These are phyloP conservation scores for Acanthis flammea DNA, from an alignment of 2,797 vertebrate species.

Conservation along the genomic window DNA sequence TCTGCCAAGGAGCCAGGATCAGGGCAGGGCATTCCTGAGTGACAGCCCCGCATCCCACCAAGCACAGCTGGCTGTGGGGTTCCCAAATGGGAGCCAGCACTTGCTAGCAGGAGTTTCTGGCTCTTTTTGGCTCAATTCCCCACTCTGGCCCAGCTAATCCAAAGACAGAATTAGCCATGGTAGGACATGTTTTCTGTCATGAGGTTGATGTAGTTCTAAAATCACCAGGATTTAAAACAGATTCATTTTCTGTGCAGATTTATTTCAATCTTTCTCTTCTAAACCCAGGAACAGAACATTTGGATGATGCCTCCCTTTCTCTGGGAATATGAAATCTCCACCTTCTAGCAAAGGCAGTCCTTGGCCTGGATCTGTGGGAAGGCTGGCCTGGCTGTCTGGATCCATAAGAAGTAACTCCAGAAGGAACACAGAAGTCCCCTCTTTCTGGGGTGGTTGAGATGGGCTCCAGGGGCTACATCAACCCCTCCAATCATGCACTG, in stretches of 20 bases:
- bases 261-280: neutral
- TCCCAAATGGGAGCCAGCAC: accelerated
- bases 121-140: neutral
- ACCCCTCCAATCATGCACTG: neutral
- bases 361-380: neutral
- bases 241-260: neutral
- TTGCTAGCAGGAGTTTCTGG: neutral
- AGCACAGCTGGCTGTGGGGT: neutral
- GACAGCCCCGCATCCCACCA: neutral
- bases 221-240: neutral
- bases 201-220: neutral
- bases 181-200: neutral
- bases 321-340: neutral
- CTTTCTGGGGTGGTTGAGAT: neutral
- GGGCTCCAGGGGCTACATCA: neutral
- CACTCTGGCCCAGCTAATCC: neutral
- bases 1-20: neutral
- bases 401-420: neutral
- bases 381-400: neutral
- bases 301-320: neutral
- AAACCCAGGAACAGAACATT: neutral
- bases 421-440: neutral
- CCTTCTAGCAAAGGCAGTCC: neutral
- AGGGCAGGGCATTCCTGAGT: neutral
- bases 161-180: neutral